Base-by-base conservation (phyloP, 2,113 vertebrate genomes). In the Burhinus bistriatus region DNA sequence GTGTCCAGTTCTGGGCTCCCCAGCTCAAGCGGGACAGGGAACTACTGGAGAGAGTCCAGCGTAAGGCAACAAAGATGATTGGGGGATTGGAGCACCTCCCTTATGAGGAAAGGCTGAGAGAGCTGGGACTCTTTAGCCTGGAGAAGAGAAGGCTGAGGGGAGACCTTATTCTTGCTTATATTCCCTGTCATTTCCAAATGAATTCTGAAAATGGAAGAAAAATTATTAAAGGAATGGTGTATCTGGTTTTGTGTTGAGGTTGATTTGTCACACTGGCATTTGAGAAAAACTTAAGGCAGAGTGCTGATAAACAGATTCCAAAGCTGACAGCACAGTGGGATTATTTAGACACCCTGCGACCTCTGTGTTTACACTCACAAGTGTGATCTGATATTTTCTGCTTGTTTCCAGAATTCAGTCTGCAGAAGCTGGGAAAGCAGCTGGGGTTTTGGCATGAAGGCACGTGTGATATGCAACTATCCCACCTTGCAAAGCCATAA, bases 231-330 rank as follows among this genome's bases (percentile, higher is more conserved):
- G 26, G 22, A 81, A 54, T 71, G 5, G 15, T 77, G 19, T 29
- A 77, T 76, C 18, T 62, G 30, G 6, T 81, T 90, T 71, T 69
- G 40, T 83, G 42, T 54, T 82, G 84, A 91, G 29, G 34, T 19
- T 93, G 44, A 83, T 95, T 93, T 95, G 54, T 55, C 54, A 52
- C 0, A 1, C 32, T 89, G 44, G 22, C 82, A 79, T 71, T 95
- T 87, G 69, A 83, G 76, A 87, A 87, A 94, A 93, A 58, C 64
- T 90, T 62, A 68, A 91, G 52, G 57, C 78, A 83, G 40, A 40
- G 10, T 83, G 54, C 85, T 93, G 85, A 92, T 76, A 93, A 97
- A 89, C 25, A 94, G 55, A 84, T 89, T 83, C 93, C 64, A 89
- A 78, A 93, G 59, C 45, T 84, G 69, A 73, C 47, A 49, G 36